These are phyloP conservation scores for Chondrosia reniformis DNA, from an alignment of 37 sponge, comb jelly and placozoan genomes.

Conservation along the genomic window DNA sequence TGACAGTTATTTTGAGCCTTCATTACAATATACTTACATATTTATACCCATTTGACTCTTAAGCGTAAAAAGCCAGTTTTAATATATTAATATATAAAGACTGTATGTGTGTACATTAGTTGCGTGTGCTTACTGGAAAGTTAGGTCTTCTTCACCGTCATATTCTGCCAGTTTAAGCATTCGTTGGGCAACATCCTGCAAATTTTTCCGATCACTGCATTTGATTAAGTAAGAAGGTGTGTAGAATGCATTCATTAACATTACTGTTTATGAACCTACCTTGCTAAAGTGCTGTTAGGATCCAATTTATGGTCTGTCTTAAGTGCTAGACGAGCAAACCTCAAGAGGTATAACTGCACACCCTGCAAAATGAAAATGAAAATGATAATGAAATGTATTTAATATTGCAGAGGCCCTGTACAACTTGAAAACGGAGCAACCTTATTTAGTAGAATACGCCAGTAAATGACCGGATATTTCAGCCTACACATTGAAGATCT, in stretches of 20 bases:
- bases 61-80: no score
- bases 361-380: slow-evolving; percentile 21
- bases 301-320: slow-evolving; percentile 18
- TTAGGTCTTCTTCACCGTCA: not conserved
- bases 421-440: no score
- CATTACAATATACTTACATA: no score
- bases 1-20: no score
- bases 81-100: no score
- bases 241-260: not conserved
- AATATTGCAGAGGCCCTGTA: not conserved
- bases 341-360: slow-evolving; percentile 31
- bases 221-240: not conserved
- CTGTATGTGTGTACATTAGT: no score
- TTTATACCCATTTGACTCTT: no score
- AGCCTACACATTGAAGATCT: no score
- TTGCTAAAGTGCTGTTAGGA: slow-evolving; percentile 2
- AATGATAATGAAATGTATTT: not conserved
- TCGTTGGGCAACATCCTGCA: slow-evolving; percentile 17
- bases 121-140: slow-evolving; percentile 4
- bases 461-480: no score
- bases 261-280: not conserved
- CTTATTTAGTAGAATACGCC: no score
- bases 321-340: slow-evolving; percentile 16
- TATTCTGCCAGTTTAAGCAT: slow-evolving; percentile 9
- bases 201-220: slow-evolving; percentile 24